phyloP scores from a whole-genome alignment of 1,140 invertebrate genomes.

The Pseudobourletiella spinata region DNA sequence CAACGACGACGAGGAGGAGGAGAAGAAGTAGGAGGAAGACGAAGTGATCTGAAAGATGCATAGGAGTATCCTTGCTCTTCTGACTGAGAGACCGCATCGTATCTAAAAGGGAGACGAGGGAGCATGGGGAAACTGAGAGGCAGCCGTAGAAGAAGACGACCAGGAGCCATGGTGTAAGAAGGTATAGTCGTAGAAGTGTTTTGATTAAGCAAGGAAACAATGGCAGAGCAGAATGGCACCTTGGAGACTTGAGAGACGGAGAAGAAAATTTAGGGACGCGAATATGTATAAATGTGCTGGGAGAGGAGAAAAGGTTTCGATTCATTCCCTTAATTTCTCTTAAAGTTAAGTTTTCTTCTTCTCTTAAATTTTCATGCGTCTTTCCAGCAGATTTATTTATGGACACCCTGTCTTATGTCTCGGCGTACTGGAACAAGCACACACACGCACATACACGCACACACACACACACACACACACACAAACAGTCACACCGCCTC shows the following conservation, averaged over 20 bases:
- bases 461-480: neutral
- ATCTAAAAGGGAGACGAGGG: slow-evolving; percentile 2
- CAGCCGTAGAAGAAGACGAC: neutral
- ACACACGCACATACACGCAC: neutral
- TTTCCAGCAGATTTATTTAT: slow-evolving; percentile 27
- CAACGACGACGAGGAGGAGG: too few species aligned
- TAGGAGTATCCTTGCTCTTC: slow-evolving; percentile 13
- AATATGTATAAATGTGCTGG: slow-evolving; percentile 11
- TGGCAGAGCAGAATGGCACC: slow-evolving; percentile 19
- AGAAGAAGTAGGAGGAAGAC: slow-evolving; percentile 10
- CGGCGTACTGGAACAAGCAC: too few species aligned
- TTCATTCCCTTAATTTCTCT: slow-evolving; percentile 35
- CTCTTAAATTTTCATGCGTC: slow-evolving; percentile 35
- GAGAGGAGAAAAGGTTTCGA: slow-evolving; percentile 26
- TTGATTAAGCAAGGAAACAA: slow-evolving; percentile 35
- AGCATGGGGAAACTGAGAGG: neutral
- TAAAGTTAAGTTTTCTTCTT: slow-evolving; percentile 34
- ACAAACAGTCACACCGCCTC: neutral
- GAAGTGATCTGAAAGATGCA: slow-evolving; percentile 22
- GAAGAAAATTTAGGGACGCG: slow-evolving; percentile 20
- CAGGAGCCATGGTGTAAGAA: neutral
- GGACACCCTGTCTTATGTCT: slow-evolving; percentile 8
- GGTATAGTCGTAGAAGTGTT: slow-evolving; percentile 13
- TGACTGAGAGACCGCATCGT: slow-evolving; percentile 23
- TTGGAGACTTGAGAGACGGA: slow-evolving; percentile 32